phyloP scores from a whole-genome alignment of 2,888 invertebrate species.

The Panorpa germanica region DNA sequence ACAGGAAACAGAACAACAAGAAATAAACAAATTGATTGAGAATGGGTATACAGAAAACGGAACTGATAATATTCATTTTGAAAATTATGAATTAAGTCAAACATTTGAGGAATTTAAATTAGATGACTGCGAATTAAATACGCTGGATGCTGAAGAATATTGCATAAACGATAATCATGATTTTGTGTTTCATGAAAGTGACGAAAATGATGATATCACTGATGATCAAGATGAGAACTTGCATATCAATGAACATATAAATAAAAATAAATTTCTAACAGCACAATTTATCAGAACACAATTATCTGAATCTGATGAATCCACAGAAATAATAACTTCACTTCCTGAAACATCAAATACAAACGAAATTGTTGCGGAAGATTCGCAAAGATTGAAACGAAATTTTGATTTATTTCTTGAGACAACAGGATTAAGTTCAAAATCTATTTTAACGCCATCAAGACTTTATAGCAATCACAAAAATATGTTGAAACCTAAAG shows the following conservation, averaged over 20 bases:
- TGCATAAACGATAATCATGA: no score
- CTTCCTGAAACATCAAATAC: no score
- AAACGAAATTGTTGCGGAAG: no score
- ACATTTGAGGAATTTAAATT: conserved; percentile 66
- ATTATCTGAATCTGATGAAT: no score
- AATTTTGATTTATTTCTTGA: conserved; percentile 62
- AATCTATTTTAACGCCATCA: conserved; percentile 50
- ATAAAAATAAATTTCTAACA: no score
- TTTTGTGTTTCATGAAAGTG: no score
- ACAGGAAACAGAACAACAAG: conserved; percentile 14
- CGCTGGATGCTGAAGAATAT: conserved; percentile 30
- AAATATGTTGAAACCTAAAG: conserved; percentile 56
- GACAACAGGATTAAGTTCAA: conserved; percentile 60
- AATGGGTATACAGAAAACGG: conserved; percentile 13
- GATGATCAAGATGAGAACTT: no score
- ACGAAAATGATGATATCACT: no score
- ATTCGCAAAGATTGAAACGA: no score
- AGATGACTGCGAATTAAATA: conserved; percentile 46
- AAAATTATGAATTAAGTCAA: conserved; percentile 48
- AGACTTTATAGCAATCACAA: conserved; percentile 55
- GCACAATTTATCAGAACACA: no score
- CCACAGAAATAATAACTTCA: no score
- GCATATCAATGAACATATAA: no score
- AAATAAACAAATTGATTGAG: conserved; percentile 13
- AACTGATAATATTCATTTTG: conserved; percentile 26